phyloP scores from a whole-genome alignment of 2,113 vertebrate genomes.

The Chelonoidis abingdonii region DNA sequence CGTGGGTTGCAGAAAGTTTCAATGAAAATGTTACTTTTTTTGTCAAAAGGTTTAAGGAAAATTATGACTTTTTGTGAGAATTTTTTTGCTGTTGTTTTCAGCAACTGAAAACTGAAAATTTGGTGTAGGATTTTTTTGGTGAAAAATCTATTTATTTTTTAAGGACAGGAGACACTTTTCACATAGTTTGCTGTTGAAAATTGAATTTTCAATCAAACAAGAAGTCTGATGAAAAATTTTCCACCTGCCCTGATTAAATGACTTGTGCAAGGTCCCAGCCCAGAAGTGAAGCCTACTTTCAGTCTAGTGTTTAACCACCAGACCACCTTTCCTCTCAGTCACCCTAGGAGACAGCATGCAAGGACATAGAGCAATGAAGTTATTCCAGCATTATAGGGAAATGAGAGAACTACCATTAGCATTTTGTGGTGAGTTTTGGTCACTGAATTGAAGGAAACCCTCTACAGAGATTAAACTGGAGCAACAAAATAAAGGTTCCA shows the following conservation, averaged over 20 bases:
- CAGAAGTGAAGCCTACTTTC: neutral
- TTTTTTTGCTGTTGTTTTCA: constrained; percentile 4
- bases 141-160: constrained; percentile 42
- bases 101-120: neutral
- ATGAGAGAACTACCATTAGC: constrained; percentile 58
- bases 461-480: neutral
- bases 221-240: neutral
- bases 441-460: neutral
- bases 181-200: neutral
- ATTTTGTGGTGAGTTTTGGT: constrained; percentile 50
- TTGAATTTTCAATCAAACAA: neutral
- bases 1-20: constrained; percentile 38
- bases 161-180: neutral
- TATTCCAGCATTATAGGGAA: constrained; percentile 56
- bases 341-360: neutral
- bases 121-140: neutral
- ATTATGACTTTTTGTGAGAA: constrained; percentile 14
- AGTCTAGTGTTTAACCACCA: neutral
- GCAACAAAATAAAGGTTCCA: constrained; percentile 28
- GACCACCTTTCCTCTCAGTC: constrained; percentile 11
- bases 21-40: constrained; percentile 71
- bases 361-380: constrained; percentile 31
- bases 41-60: constrained; percentile 45
- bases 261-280: neutral
- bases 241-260: neutral